A percentile compares a stretch with the other conserved stretches of the same genome.
Evolutionary conservation across 2,888 invertebrate genomes (phyloP).

Genomic region (Xylota segnis): DNA sequence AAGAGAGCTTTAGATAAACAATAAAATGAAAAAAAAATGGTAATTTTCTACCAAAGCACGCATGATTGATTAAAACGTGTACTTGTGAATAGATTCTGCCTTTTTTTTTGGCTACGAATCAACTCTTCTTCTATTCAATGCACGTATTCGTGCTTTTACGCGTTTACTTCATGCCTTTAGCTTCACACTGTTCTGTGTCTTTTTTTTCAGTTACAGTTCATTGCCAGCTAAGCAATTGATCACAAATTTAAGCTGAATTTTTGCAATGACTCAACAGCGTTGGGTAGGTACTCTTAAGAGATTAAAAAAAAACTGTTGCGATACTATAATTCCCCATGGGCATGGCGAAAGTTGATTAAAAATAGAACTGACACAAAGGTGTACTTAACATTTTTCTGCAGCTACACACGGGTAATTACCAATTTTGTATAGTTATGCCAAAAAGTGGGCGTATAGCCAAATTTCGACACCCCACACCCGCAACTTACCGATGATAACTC

Average conservation of each 20-base stretch:
- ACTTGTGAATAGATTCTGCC: neutral
- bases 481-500: slow-evolving; percentile 93
- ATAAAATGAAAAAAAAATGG: neutral
- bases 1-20: slow-evolving; percentile 29
- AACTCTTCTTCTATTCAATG: slow-evolving; percentile 15
- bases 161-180: slow-evolving; percentile 9
- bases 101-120: slow-evolving; percentile 30
- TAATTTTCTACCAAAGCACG: slow-evolving; percentile 37
- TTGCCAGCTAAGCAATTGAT: slow-evolving; percentile 40
- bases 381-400: neutral
- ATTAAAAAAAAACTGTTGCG: slow-evolving; percentile 18
- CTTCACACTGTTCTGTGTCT: neutral
- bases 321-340: slow-evolving; percentile 6
- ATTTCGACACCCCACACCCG: neutral
- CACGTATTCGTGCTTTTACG: slow-evolving; percentile 20
- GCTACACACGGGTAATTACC: slow-evolving; percentile 22
- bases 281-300: slow-evolving; percentile 11
- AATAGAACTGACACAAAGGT: slow-evolving; percentile 55
- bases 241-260: slow-evolving; percentile 3
- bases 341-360: slow-evolving; percentile 42
- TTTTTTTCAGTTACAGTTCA: slow-evolving; percentile 11
- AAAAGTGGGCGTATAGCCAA: slow-evolving; percentile 26
- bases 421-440: neutral
- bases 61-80: slow-evolving; percentile 46
- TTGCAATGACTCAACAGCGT: slow-evolving; percentile 39